phyloP scores from a whole-genome alignment of 2,888 invertebrate species.

The Saturnia pavonia region DNA sequence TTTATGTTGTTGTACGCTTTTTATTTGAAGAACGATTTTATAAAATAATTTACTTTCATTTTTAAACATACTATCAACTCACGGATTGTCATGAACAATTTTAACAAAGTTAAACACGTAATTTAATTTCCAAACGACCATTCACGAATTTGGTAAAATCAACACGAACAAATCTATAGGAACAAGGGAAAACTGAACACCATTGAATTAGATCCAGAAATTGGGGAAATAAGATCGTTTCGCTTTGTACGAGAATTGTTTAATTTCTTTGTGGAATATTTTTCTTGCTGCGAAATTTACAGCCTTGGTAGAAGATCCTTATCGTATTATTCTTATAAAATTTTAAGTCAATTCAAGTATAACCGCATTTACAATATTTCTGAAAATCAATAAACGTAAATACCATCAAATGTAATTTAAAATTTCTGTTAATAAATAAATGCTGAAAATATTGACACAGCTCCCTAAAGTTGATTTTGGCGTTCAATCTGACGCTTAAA shows the following conservation, averaged over 20 bases:
- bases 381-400: neutral
- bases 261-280: conserved; percentile 19
- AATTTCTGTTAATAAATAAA: neutral
- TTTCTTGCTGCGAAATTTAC: neutral
- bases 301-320: neutral
- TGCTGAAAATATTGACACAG: neutral
- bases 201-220: conserved; percentile 10
- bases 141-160: conserved; percentile 18
- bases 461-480: neutral
- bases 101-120: conserved; percentile 9
- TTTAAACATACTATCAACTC: too few species aligned
- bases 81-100: conserved; percentile 8
- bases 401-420: neutral
- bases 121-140: conserved; percentile 16
- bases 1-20: too few species aligned
- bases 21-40: too few species aligned
- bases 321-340: neutral
- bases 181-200: conserved; percentile 19
- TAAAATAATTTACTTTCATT: too few species aligned
- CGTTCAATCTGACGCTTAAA: neutral
- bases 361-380: neutral
- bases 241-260: conserved; percentile 5
- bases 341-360: neutral
- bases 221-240: conserved; percentile 3
- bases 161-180: conserved; percentile 20